Percentiles rank a stretch among this genome's conserved stretches.
These are phyloP conservation scores for Drosophila neonasuta DNA, from an alignment of 2,888 invertebrate species.

Conservation along the genomic window DNA sequence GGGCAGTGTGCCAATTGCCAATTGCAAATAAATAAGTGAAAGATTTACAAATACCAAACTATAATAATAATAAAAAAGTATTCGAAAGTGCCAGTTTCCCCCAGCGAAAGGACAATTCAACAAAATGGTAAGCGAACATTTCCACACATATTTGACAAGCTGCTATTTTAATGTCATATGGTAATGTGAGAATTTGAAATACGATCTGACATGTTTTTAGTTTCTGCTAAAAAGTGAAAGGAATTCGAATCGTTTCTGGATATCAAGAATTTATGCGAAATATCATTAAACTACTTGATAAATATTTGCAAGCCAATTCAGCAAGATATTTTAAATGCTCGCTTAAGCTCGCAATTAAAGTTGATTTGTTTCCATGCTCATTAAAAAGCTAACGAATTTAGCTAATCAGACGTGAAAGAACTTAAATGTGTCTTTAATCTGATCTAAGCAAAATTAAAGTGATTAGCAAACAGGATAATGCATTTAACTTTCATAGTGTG, in stretches of 20 bases:
- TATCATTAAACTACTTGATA: neutral
- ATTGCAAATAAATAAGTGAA: slow-evolving; percentile 62
- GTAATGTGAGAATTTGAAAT: neutral
- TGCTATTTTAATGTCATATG: neutral
- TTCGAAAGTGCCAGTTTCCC: slow-evolving; percentile 26
- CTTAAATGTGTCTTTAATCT: too few species aligned
- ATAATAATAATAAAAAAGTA: slow-evolving; percentile 10
- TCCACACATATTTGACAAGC: neutral
- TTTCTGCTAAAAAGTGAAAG: neutral
- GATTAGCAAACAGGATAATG: neutral
- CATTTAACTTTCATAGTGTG: neutral
- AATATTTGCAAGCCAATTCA: slow-evolving; percentile 1
- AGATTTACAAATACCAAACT: slow-evolving; percentile 32
- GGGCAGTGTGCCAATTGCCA: slow-evolving; percentile 25
- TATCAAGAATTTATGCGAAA: neutral
- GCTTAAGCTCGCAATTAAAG: neutral
- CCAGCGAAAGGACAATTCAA: slow-evolving; percentile 22
- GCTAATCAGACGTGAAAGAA: too few species aligned
- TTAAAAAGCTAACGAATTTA: neutral
- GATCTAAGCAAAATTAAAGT: too few species aligned
- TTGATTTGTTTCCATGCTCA: neutral
- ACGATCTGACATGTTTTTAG: neutral
- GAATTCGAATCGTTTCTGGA: neutral
- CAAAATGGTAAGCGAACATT: slow-evolving; percentile 32
- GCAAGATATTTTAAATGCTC: neutral